Evolutionary conservation across 2,888 invertebrate genomes (phyloP).

Genomic region (Sipha maydis): DNA sequence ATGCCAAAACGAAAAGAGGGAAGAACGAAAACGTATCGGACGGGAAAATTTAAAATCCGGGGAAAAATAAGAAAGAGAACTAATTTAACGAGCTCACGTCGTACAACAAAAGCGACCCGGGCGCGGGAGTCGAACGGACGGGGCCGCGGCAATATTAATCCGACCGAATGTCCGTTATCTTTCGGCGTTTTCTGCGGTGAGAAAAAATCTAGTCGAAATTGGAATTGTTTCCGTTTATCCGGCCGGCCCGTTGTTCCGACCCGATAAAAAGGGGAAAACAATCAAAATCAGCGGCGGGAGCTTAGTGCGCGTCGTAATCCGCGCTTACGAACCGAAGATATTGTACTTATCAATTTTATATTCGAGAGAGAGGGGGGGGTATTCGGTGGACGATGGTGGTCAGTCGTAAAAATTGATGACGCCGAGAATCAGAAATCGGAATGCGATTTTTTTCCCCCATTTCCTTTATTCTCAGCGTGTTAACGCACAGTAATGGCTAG

Average conservation of each 20-base stretch:
- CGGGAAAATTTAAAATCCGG: conserved; percentile 8
- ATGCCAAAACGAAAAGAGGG: no score
- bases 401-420: neutral
- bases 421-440: no score
- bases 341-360: neutral
- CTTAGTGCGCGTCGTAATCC: conserved; percentile 38
- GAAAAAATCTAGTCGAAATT: conserved; percentile 31
- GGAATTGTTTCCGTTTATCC: conserved; percentile 33
- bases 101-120: neutral
- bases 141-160: conserved; percentile 40
- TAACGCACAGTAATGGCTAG: no score
- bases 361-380: neutral
- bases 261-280: conserved; percentile 53
- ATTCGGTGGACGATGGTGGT: neutral
- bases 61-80: neutral
- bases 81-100: conserved; percentile 4
- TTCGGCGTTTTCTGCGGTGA: conserved; percentile 24
- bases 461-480: no score
- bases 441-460: no score
- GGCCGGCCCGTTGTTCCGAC: neutral
- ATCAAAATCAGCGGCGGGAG: conserved; percentile 39
- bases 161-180: conserved; percentile 52
- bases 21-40: no score
- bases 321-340: neutral
- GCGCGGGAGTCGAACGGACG: neutral